Conservation (phyloP, 1,140 invertebrate species). For the Nephila pilipes region DNA sequence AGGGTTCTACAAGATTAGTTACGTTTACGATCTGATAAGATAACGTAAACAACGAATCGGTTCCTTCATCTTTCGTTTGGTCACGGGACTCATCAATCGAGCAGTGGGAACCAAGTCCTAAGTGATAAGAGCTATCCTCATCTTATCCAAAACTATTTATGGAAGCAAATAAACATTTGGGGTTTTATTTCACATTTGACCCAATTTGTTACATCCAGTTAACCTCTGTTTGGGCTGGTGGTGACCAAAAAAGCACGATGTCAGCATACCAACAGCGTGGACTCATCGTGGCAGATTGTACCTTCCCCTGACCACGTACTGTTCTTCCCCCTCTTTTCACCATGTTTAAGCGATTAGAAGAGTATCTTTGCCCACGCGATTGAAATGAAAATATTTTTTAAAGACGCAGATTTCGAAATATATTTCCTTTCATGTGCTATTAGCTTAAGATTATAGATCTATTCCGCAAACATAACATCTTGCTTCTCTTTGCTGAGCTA, state of each 20-base stretch:
- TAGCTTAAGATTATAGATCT: too few species aligned
- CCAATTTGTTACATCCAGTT: slow-evolving; percentile 56
- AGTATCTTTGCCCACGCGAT: neutral
- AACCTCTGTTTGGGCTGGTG: neutral
- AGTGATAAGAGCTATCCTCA: slow-evolving; percentile 15
- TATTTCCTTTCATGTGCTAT: neutral
- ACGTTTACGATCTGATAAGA: slow-evolving; percentile 52
- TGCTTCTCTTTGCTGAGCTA: too few species aligned
- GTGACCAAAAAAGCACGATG: slow-evolving; percentile 29
- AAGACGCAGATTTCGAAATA: neutral
- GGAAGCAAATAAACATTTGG: slow-evolving; percentile 37
- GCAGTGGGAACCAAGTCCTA: slow-evolving; percentile 31
- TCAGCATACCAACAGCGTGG: neutral
- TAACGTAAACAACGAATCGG: slow-evolving; percentile 48
- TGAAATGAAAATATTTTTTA: neutral
- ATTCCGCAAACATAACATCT: too few species aligned
- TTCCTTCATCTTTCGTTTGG: slow-evolving; percentile 51
- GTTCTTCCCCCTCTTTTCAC: neutral
- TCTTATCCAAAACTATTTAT: slow-evolving; percentile 56
- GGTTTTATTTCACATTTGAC: slow-evolving; percentile 30
- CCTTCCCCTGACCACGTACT: neutral
- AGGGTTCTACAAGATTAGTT: neutral
- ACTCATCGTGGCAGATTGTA: neutral
- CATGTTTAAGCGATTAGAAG: neutral
- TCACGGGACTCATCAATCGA: slow-evolving; percentile 56